Percentiles rank a stretch among this genome's conserved stretches.
phyloP scores from a whole-genome alignment of 2,888 invertebrate genomes.

The Ophonus ardosiacus region DNA sequence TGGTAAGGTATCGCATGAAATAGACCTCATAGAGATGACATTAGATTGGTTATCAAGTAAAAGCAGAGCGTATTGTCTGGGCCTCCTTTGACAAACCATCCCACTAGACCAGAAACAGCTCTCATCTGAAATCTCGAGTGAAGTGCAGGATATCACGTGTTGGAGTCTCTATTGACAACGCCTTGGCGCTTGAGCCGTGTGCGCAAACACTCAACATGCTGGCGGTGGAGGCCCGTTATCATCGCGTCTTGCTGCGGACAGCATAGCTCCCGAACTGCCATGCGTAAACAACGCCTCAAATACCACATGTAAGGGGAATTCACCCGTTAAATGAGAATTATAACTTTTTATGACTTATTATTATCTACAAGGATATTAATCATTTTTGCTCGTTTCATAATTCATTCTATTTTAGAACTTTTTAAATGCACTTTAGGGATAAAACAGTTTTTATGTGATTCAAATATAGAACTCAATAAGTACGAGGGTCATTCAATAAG shows the following conservation, averaged over 20 bases:
- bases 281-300: conserved; percentile 18
- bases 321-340: not conserved
- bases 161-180: conserved; percentile 36
- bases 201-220: conserved; percentile 31
- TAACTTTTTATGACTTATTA: not conserved
- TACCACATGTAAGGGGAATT: not conserved
- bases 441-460: too few species aligned
- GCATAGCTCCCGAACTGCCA: not conserved
- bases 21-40: not conserved
- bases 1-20: not conserved
- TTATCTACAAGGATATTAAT: too few species aligned
- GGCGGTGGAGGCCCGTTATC: not conserved
- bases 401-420: too few species aligned
- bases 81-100: conserved; percentile 1
- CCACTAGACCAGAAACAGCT: conserved; percentile 1
- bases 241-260: not conserved
- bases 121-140: conserved; percentile 23
- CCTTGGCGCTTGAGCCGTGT: conserved; percentile 14
- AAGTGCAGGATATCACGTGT: conserved; percentile 32
- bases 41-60: not conserved
- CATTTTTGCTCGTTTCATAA: too few species aligned
- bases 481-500: too few species aligned
- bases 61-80: not conserved
- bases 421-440: too few species aligned
- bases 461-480: too few species aligned